These are phyloP conservation scores for Apoderus coryli DNA, from an alignment of 2,888 invertebrate species.

Conservation along the genomic window DNA sequence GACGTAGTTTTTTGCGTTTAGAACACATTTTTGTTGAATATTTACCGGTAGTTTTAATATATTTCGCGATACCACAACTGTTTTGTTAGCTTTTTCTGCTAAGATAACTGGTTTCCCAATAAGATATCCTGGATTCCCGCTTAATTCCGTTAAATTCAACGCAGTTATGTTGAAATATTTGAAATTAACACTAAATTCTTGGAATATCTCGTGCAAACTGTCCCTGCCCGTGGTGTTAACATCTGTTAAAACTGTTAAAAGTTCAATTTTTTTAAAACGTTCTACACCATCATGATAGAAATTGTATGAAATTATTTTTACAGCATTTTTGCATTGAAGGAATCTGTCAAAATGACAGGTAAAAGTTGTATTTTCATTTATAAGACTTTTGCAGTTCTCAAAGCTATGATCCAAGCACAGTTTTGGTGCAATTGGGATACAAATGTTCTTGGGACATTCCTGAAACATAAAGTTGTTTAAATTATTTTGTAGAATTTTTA, in stretches of 20 bases:
- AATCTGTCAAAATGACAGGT: constrained; percentile 17
- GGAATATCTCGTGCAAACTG: constrained; percentile 16
- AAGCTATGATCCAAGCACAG: constrained; percentile 25
- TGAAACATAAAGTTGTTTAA: too few species aligned
- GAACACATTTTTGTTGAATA: constrained; percentile 33
- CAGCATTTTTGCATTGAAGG: constrained; percentile 25
- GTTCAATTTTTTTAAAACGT: constrained; percentile 30
- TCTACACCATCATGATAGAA: constrained; percentile 33
- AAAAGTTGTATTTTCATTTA: constrained; percentile 16
- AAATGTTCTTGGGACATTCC: constrained; percentile 28
- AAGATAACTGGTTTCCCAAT: constrained; percentile 46
- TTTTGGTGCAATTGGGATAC: constrained; percentile 24
- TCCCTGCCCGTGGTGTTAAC: too few species aligned
- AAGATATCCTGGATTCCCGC: constrained; percentile 68
- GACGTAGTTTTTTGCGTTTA: constrained; percentile 33
- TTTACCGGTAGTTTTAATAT: constrained; percentile 32
- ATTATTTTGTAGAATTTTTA: too few species aligned
- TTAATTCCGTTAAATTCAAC: constrained; percentile 30
- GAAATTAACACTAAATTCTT: constrained; percentile 26
- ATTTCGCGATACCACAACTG: constrained; percentile 22
- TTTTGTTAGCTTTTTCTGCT: constrained; percentile 28
- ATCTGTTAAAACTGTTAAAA: constrained; percentile 24
- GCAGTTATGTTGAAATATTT: constrained; percentile 25
- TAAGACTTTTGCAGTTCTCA: constrained; percentile 21
- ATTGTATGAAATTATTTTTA: constrained; percentile 26